Evolutionary conservation across 1,140 invertebrate genomes (phyloP).

Genomic region (Drosophila nigrodunni): DNA sequence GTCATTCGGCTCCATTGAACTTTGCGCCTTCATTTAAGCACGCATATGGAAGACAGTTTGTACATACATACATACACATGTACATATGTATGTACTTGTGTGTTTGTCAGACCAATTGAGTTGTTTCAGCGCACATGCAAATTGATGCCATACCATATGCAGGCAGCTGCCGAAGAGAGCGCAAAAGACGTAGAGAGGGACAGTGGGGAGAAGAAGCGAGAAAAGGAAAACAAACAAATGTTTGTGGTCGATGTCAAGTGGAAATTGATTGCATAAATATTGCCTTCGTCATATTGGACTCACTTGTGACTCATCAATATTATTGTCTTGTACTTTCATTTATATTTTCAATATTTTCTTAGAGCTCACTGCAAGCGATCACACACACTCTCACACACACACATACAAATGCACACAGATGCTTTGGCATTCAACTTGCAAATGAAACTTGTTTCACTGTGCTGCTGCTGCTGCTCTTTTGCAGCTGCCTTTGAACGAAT

Average conservation of each 20-base stretch:
- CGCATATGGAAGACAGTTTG: slow-evolving; percentile 15
- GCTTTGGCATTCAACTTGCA: slow-evolving; percentile 48
- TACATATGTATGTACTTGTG: slow-evolving; percentile 2
- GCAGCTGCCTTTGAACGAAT: slow-evolving; percentile 59
- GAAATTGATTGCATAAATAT: slow-evolving; percentile 77
- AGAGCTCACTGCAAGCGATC: slow-evolving; percentile 48
- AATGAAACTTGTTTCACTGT: slow-evolving; percentile 65
- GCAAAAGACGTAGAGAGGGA: background rate
- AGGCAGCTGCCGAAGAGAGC: background rate
- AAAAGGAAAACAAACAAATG: slow-evolving; percentile 60
- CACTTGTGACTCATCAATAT: slow-evolving; percentile 64
- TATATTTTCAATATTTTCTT: slow-evolving; percentile 50
- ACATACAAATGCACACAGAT: slow-evolving; percentile 18
- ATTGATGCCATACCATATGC: slow-evolving; percentile 40
- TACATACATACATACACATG: background rate
- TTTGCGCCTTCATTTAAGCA: slow-evolving; percentile 36
- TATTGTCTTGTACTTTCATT: slow-evolving; percentile 40
- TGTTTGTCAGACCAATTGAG: slow-evolving; percentile 58
- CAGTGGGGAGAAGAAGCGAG: no score
- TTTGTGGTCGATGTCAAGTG: slow-evolving; percentile 58
- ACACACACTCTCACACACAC: slow-evolving; percentile 13
- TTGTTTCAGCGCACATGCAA: slow-evolving; percentile 59
- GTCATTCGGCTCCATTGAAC: slow-evolving; percentile 76
- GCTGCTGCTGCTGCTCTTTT: slow-evolving; percentile 58
- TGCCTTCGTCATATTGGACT: slow-evolving; percentile 11